Base-by-base conservation (phyloP, 2,888 invertebrate species). In the Nomada hirtipes region DNA sequence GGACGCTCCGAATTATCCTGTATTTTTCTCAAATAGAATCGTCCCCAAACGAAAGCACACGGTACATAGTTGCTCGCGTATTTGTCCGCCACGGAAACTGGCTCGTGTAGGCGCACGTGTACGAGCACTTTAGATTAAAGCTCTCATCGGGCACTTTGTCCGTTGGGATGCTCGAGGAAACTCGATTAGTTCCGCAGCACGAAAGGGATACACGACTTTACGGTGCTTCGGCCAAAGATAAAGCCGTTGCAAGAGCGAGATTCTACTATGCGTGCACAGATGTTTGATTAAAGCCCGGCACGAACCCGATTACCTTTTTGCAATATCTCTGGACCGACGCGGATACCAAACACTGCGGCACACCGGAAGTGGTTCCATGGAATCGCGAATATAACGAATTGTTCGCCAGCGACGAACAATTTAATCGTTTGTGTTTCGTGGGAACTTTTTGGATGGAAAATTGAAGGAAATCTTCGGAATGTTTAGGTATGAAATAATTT, bases 121-220 rank as follows among this genome's bases (percentile, higher is more conserved):
- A 55, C 53, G 82, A 76, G 80, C 85, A 84, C 84, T 86, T 88
- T 85, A 84, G 84, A 88, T 88, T 88, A 86, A 88, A 88, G 85
- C 83, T 79, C 79, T 72, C 72, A 75, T 72, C 86, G 81, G 74
- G 79, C 79, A 84, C 76, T 85, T 82, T 78, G 78, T 84, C 81
- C 68, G 77, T 70, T 65, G 81, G 78, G 85, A 85, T 64, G 77
- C 82, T 55, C 29, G 42, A 26, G 69, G 81, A 85, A 85, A 84
- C 84, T 85, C 84, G 85, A 85, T 85, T 84, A 85, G 84, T 85
- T 84, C 74, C 72, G 72, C 73, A 52, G 65, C 75, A 72, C 76
- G 76, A 78, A 78, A 76, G 78, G 78, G 81, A 84, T 74, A 76
- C 67, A 73, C 77, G 82, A 84, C 84, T 85, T 81, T 84, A 81